These are phyloP conservation scores for Ecdyonurus torrentis DNA, from an alignment of 2,888 invertebrate genomes.

Conservation along the genomic window DNA sequence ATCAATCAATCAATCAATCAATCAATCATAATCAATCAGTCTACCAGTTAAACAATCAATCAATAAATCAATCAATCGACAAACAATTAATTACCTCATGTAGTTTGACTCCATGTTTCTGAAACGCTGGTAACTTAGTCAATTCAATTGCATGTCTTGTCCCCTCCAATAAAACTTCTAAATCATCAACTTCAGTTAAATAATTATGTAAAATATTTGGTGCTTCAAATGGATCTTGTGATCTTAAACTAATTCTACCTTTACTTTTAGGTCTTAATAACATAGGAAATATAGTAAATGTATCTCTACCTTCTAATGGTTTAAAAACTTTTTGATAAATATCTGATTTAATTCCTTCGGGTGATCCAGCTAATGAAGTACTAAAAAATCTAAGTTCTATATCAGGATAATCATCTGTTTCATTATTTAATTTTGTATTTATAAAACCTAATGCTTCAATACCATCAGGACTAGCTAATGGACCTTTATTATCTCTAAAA, in stretches of 20 bases:
- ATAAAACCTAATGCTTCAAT: conserved; percentile 48
- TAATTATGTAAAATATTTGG: conserved; percentile 67
- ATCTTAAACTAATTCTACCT: conserved; percentile 47
- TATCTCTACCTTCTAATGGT: conserved; percentile 32
- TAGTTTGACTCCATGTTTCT: too few species aligned
- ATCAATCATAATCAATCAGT: too few species aligned
- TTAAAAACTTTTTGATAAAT: conserved; percentile 27
- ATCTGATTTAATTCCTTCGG: conserved; percentile 24
- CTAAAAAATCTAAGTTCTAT: conserved; percentile 43
- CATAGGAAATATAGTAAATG: conserved; percentile 48
- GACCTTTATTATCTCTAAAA: conserved; percentile 36
- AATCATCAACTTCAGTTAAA: conserved; percentile 38
- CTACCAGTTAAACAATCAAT: too few species aligned
- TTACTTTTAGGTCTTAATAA: conserved; percentile 53
- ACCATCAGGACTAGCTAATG: conserved; percentile 44
- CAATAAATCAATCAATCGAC: too few species aligned
- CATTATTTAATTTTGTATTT: conserved; percentile 38
- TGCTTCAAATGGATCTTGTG: conserved; percentile 49
- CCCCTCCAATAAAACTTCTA: too few species aligned
- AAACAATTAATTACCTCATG: too few species aligned
- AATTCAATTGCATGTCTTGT: too few species aligned
- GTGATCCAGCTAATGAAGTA: conserved; percentile 34
- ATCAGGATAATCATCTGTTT: conserved; percentile 40
- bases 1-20: too few species aligned
- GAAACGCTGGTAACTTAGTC: too few species aligned